Evolutionary conservation across 1,140 invertebrate genomes (phyloP).

Genomic region (Steinernema khuongi): DNA sequence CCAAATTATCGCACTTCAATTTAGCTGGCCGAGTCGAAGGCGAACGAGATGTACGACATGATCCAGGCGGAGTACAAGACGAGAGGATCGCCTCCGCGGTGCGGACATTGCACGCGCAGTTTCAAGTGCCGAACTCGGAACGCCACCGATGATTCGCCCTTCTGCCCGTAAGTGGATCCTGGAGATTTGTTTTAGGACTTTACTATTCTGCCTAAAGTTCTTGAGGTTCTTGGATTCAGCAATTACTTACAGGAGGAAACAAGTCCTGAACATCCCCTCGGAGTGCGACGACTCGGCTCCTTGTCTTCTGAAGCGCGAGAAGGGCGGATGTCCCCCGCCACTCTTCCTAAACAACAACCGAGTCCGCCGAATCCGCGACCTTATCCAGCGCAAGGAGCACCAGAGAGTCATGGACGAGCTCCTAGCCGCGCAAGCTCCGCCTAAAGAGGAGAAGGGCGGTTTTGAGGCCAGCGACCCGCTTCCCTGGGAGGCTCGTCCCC

Average conservation of each 20-base stretch:
- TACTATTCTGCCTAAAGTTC: background rate
- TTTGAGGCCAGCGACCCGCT: background rate
- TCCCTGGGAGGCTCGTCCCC: background rate
- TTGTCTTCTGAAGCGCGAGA: constrained; percentile 24
- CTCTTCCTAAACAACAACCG: constrained; percentile 27
- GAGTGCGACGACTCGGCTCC: constrained; percentile 26
- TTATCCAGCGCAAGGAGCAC: constrained; percentile 20
- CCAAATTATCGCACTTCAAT: constrained; percentile 16
- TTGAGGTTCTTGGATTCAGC: background rate
- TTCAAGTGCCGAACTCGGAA: constrained; percentile 33
- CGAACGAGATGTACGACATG: constrained; percentile 27
- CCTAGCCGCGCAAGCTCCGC: background rate
- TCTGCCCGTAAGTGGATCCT: constrained; percentile 23
- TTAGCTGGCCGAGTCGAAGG: constrained; percentile 27
- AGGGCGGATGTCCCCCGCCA: constrained; percentile 26
- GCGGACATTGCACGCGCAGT: constrained; percentile 19
- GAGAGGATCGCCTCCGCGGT: constrained; percentile 24
- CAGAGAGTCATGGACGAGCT: constrained; percentile 13
- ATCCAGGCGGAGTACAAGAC: constrained; percentile 31
- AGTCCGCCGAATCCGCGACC: constrained; percentile 12
- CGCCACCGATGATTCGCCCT: background rate
- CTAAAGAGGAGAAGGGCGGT: background rate
- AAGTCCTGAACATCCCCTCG: constrained; percentile 18
- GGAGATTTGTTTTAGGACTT: background rate
- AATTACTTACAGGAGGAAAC: constrained; percentile 18